Evolutionary conservation across 1,140 invertebrate species (phyloP).

Genomic region (Calycopis cecrops): DNA sequence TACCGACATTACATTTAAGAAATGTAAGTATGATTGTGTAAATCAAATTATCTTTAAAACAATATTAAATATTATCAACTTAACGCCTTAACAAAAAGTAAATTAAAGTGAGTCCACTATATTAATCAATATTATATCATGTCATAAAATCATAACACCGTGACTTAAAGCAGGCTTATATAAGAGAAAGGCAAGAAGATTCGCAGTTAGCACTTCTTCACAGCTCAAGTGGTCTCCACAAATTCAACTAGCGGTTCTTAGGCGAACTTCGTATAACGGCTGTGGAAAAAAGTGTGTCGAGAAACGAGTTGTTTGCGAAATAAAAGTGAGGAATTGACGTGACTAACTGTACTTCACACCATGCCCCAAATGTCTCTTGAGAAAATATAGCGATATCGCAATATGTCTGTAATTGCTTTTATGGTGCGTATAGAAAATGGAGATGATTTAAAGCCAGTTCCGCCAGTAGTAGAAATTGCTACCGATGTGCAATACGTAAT

Average conservation of each 20-base stretch:
- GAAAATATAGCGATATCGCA: slow-evolving; percentile 2
- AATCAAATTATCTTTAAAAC: no score
- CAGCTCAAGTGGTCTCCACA: background rate
- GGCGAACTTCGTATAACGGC: slow-evolving; percentile 5
- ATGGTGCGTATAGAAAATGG: background rate
- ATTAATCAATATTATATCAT: slow-evolving; percentile 6
- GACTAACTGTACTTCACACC: slow-evolving; percentile 8
- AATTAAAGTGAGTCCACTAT: background rate
- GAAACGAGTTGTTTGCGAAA: slow-evolving; percentile 13
- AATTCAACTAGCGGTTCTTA: background rate
- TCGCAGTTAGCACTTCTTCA: background rate
- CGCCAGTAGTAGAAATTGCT: no score
- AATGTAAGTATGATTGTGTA: no score
- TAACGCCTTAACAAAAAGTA: slow-evolving; percentile 11
- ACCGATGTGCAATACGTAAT: no score
- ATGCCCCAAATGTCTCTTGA: background rate
- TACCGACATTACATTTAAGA: no score
- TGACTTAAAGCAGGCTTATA: slow-evolving; percentile 1
- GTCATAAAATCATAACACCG: slow-evolving; percentile 7
- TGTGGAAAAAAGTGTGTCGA: slow-evolving; percentile 14
- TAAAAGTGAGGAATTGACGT: slow-evolving; percentile 2
- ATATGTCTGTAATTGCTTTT: background rate
- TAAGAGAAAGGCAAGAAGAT: slow-evolving; percentile 2
- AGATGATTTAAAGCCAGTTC: background rate
- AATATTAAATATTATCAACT: slow-evolving; percentile 2